These are phyloP conservation scores for Puma concolor DNA, from an alignment of 2,113 vertebrate species.

Conservation along the genomic window DNA sequence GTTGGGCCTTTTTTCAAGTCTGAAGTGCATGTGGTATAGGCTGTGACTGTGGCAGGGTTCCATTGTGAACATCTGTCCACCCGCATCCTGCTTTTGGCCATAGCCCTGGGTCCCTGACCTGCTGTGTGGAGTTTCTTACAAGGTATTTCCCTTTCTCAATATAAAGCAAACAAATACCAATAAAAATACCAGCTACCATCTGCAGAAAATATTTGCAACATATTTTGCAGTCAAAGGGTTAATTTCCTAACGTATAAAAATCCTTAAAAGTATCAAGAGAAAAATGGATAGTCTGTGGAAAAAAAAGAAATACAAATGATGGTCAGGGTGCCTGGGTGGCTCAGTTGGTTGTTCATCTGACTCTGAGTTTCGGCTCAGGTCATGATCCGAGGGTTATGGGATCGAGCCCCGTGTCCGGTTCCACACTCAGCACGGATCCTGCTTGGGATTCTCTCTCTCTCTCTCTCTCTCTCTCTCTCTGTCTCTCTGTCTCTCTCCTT, in stretches of 20 bases:
- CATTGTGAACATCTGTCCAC: fast-evolving
- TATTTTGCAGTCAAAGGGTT: neutral
- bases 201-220: neutral
- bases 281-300: neutral
- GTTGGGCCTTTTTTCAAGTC: fast-evolving
- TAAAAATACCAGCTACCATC: neutral
- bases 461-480: no score
- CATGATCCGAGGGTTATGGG: no score
- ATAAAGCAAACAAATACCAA: neutral
- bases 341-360: no score
- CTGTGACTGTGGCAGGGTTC: fast-evolving
- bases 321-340: neutral
- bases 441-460: no score
- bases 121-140: neutral
- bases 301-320: neutral
- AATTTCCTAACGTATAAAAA: neutral
- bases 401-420: no score
- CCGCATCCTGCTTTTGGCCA: neutral
- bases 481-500: no score
- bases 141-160: neutral
- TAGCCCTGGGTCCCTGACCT: neutral
- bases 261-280: neutral
- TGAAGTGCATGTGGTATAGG: fast-evolving
- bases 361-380: no score
- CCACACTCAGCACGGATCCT: no score